Evolutionary conservation across 2,888 invertebrate genomes (phyloP).

Genomic region (Drosophila neotestacea): DNA sequence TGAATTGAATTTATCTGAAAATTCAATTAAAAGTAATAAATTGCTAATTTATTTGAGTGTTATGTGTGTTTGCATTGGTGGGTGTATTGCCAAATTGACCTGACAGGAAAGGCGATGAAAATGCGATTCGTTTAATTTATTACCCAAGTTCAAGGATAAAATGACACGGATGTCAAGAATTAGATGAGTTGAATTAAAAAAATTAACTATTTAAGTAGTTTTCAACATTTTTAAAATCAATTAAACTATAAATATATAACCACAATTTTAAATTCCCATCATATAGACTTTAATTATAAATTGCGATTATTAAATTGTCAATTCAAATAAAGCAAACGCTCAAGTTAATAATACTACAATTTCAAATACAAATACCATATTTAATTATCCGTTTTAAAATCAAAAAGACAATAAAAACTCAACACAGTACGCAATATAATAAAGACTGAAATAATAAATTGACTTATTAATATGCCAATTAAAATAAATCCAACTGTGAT

Average conservation of each 20-base stretch:
- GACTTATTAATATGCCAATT: too few relatives aligned
- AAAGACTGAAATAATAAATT: not conserved
- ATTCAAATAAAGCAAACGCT: not conserved
- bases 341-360: too few relatives aligned
- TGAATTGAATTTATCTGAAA: conserved; percentile 38
- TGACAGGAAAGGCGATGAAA: conserved; percentile 12
- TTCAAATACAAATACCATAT: too few relatives aligned
- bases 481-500: not conserved
- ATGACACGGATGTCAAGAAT: conserved; percentile 2
- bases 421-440: too few relatives aligned
- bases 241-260: too few relatives aligned
- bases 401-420: too few relatives aligned
- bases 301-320: not conserved
- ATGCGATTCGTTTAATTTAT: conserved; percentile 33
- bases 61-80: not conserved
- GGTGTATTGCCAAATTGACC: conserved; percentile 14
- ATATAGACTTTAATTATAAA: not conserved
- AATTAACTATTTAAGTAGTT: conserved; percentile 2
- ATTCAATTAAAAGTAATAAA: conserved; percentile 68
- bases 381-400: too few relatives aligned
- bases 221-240: not conserved
- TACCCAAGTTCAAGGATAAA: conserved; percentile 52
- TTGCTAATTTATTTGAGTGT: conserved; percentile 39
- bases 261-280: too few relatives aligned
- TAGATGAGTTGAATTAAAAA: not conserved